These are phyloP conservation scores for Corythoichthys haematopterus DNA, from an alignment of 2,113 vertebrate species.

Conservation along the genomic window DNA sequence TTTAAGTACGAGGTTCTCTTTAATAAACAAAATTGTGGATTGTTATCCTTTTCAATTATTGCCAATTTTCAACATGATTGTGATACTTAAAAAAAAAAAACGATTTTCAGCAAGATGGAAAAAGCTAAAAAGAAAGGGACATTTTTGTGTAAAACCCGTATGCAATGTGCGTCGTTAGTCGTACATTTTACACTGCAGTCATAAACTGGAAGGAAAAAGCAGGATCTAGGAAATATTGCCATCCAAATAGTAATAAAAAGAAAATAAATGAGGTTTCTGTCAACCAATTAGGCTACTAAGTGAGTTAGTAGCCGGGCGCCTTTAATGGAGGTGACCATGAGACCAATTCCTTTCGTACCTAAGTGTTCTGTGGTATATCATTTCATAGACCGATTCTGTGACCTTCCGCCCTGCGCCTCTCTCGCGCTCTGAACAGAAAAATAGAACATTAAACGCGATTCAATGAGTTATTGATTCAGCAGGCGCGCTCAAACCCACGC, in stretches of 20 bases:
- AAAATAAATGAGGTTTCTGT: background rate
- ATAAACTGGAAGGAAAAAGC: too few relatives aligned
- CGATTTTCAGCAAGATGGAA: too few relatives aligned
- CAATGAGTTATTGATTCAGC: slow-evolving; percentile 40
- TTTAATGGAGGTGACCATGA: slow-evolving; percentile 24
- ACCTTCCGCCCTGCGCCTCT: slow-evolving; percentile 10
- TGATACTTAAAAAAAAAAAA: too few relatives aligned
- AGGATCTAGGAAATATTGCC: background rate
- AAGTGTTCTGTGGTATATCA: slow-evolving; percentile 27
- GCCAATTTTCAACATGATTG: too few relatives aligned
- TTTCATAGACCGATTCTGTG: slow-evolving; percentile 27
- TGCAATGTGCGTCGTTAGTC: too few relatives aligned
- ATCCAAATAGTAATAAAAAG: background rate
- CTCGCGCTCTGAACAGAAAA: slow-evolving; percentile 4
- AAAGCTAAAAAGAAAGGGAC: too few relatives aligned
- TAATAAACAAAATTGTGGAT: too few relatives aligned
- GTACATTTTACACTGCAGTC: too few relatives aligned
- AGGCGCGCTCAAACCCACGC: slow-evolving; percentile 4
- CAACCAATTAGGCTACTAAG: background rate
- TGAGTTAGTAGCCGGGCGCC: slow-evolving; percentile 16
- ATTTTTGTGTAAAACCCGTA: too few relatives aligned
- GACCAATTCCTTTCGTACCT: slow-evolving; percentile 29
- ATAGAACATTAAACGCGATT: slow-evolving; percentile 22
- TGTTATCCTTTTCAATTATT: too few relatives aligned
- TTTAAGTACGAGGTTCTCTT: too few relatives aligned